Conservation (phyloP, 1,140 invertebrate genomes). For the Notospermus geniculatus region DNA sequence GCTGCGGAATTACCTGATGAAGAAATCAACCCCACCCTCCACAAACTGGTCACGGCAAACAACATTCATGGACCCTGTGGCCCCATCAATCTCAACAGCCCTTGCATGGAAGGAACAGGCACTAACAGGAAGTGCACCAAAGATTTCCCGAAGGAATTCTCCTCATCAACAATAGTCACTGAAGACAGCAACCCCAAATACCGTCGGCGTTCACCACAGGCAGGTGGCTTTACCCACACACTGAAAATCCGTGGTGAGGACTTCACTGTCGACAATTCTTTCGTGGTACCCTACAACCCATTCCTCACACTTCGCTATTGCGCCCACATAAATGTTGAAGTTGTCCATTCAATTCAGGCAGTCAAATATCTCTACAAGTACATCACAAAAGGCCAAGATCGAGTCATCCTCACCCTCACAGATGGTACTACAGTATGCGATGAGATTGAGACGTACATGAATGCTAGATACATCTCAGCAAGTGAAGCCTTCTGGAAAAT, state of each 20-base stretch:
- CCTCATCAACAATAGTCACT: constrained; percentile 32
- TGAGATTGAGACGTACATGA: constrained; percentile 17
- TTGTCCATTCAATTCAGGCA: constrained; percentile 6
- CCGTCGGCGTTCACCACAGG: not conserved
- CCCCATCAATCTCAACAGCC: constrained; percentile 33
- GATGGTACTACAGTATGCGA: not conserved
- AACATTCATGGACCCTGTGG: constrained; percentile 9
- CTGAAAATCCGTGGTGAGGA: constrained; percentile 29
- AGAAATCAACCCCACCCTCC: constrained; percentile 9
- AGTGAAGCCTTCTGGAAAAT: constrained; percentile 42
- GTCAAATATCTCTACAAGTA: constrained; percentile 21
- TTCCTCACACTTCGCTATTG: not conserved
- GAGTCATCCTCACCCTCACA: not conserved
- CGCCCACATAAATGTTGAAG: constrained; percentile 7
- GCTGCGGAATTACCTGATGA: constrained; percentile 15
- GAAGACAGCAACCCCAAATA: not conserved
- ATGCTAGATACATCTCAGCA: constrained; percentile 33
- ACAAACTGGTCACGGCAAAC: constrained; percentile 6
- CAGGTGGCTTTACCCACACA: not conserved
- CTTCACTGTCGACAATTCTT: constrained; percentile 10
- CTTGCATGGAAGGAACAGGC: constrained; percentile 57
- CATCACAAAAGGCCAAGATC: constrained; percentile 26
- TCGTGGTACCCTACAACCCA: constrained; percentile 6
- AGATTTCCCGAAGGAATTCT: constrained; percentile 39
- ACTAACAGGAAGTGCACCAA: constrained; percentile 57